phyloP scores from a whole-genome alignment of 2,113 vertebrate genomes.

The Alethe diademata region DNA sequence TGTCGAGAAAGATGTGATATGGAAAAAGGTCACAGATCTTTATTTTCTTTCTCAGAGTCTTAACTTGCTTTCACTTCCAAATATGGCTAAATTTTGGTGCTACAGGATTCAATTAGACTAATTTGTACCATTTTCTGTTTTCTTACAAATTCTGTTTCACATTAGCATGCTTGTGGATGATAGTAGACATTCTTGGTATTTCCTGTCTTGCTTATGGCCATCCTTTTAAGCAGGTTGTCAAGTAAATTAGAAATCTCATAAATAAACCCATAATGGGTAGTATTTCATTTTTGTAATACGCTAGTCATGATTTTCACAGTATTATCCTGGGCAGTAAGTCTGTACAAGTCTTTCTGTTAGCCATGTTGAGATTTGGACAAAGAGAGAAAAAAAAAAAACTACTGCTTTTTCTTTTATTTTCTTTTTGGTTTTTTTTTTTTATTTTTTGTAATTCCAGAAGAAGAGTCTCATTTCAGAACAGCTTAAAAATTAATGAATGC shows the following conservation, averaged over 20 bases:
- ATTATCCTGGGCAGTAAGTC: not conserved
- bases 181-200: not conserved
- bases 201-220: constrained; percentile 33
- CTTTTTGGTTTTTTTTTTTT: no score
- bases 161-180: constrained; percentile 16
- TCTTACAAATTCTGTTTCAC: constrained; percentile 37
- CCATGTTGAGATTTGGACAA: not conserved
- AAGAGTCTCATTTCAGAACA: not conserved
- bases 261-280: not conserved
- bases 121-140: constrained; percentile 3
- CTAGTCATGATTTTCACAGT: not conserved
- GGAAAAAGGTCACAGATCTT: not conserved
- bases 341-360: not conserved
- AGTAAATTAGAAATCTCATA: not conserved
- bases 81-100: not conserved
- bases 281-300: not conserved
- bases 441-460: not conserved
- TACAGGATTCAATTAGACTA: not conserved
- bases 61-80: not conserved
- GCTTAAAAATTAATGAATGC: not conserved
- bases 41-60: not conserved
- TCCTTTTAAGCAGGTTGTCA: not conserved
- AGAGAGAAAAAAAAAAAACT: not conserved
- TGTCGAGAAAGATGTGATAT: not conserved
- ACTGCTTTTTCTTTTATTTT: accelerated